Evolutionary conservation across 2,888 invertebrate genomes (phyloP).

Genomic region (Oscheius sp.): DNA sequence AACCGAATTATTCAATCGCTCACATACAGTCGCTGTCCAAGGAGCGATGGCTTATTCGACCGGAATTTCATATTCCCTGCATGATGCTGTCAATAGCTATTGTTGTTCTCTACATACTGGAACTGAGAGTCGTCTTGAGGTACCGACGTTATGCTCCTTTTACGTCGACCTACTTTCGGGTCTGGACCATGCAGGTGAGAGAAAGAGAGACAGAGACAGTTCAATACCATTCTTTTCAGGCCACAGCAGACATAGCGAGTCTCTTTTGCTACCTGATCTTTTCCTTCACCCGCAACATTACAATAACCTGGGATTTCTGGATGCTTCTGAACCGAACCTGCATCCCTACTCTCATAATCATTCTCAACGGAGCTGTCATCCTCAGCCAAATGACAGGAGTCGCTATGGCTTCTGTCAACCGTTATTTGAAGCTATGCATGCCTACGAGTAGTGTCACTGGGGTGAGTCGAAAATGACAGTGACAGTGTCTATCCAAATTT

Average conservation of each 20-base stretch:
- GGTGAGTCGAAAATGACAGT: constrained; percentile 15
- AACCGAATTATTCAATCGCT: constrained; percentile 31
- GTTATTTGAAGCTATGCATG: constrained; percentile 33
- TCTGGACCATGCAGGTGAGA: constrained; percentile 37
- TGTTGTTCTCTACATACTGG: constrained; percentile 31
- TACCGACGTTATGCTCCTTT: constrained; percentile 34
- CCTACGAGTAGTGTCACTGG: constrained; percentile 31
- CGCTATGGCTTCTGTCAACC: constrained; percentile 29
- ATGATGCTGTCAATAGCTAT: constrained; percentile 32
- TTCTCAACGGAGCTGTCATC: constrained; percentile 37
- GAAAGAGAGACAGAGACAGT: not conserved
- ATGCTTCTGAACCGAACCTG: constrained; percentile 33
- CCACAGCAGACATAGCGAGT: constrained; percentile 29
- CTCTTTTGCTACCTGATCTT: constrained; percentile 30
- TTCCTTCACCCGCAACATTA: constrained; percentile 34
- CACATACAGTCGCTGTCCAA: constrained; percentile 16
- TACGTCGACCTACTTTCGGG: constrained; percentile 37
- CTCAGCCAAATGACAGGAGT: constrained; percentile 39
- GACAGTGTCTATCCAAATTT: not conserved
- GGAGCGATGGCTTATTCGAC: constrained; percentile 36
- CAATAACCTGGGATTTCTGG: constrained; percentile 38
- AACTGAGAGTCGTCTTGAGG: constrained; percentile 33
- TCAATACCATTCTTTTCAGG: constrained; percentile 9
- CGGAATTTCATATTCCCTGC: constrained; percentile 39
- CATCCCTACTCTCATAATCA: constrained; percentile 33